phyloP scores from a whole-genome alignment of 2,797 vertebrate genomes.

The Acrossocheilus fasciatus region DNA sequence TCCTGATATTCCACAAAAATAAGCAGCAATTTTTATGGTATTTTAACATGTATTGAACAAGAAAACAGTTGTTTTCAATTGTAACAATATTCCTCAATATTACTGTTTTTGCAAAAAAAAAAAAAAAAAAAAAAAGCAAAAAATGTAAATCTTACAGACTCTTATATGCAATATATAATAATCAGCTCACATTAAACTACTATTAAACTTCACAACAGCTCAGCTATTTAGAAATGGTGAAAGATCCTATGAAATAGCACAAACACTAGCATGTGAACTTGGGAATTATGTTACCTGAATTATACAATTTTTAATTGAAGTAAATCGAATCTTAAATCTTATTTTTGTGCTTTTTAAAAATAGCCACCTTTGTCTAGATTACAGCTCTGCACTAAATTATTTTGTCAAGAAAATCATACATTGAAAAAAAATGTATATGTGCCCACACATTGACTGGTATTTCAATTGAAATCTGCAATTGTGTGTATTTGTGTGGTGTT shows the following conservation, averaged over 20 bases:
- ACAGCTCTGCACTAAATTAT: neutral
- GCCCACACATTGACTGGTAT: neutral
- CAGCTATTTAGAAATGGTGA: neutral
- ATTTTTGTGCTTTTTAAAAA: neutral
- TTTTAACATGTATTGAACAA: neutral
- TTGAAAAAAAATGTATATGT: too few species aligned
- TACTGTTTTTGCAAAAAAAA: neutral
- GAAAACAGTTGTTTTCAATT: neutral
- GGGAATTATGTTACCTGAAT: neutral
- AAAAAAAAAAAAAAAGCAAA: too few species aligned
- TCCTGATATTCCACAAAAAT: neutral
- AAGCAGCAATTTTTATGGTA: neutral
- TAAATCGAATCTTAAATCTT: neutral
- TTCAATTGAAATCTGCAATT: neutral
- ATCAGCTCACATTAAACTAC: neutral
- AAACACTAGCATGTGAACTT: neutral
- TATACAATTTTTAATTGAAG: neutral
- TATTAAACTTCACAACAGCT: neutral
- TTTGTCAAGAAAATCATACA: neutral
- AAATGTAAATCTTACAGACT: neutral
- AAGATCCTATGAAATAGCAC: neutral
- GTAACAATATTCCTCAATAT: neutral
- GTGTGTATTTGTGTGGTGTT: slow-evolving; percentile 4
- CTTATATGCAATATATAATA: neutral
- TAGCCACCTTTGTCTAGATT: neutral